Evolutionary conservation across 64 coral and sea anemone genomes (phyloP), one percentile per base, ranked within the genome.

Genomic region (Dendronephthya gigantea): DNA sequence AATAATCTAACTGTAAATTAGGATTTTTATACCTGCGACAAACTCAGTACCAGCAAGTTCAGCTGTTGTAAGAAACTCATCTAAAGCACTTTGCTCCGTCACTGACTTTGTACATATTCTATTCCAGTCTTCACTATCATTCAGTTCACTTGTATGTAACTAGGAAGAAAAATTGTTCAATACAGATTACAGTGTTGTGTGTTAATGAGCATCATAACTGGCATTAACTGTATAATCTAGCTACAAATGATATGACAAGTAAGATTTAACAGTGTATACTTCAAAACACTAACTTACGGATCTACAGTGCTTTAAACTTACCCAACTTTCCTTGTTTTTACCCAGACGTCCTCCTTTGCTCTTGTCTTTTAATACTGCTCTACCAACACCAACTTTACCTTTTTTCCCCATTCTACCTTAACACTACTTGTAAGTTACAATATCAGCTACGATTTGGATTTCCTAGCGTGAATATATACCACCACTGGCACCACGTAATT

Each of bases 61-160:
- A 49, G 95, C 95, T 59, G 95, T 93, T 50, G 95, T 89, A 16
- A 98, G 65, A 85, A 98, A 98, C 62, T 98, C 90, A 85, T 98
- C 90, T 35, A 98, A 84, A 45, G 84, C 89, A 93, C 86, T 93
- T 83, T 98, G 91, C 75, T 98, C 95, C 49, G 95, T 98, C 27
- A 98, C 87, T 36, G 95, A 98, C 40, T 92, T 88, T 13, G 89
- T 48, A 35, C 83, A 91, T 27, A 89, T 83, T 87, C 70, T 68
- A 38, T 81, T 83, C 38, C 83, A 83, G 17, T 82, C 88, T 81
- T 93, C 90, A 36, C 88, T 81, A 45, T 93, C 92, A 82, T 93
- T 93, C 50, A 98, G 33, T 41, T 97, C 94, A 93, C 94, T 91
- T 28, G 89, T 91, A 82, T 93, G 94, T 35, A 90, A 59, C 94